Evolutionary conservation across 2,113 vertebrate species (phyloP).

Genomic region (Scortum barcoo): DNA sequence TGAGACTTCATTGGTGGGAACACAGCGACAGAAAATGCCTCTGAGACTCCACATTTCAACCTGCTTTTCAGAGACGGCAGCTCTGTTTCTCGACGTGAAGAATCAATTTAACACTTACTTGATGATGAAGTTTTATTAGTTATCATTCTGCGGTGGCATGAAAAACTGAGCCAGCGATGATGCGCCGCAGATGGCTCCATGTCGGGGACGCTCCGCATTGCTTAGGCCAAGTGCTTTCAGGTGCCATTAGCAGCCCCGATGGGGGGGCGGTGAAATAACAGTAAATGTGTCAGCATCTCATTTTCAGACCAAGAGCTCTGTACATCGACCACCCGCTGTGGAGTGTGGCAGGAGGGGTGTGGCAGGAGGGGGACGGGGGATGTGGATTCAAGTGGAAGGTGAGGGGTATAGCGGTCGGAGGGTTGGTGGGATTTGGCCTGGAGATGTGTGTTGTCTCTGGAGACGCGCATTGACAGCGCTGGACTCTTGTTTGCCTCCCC

Average conservation of each 20-base stretch:
- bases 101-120: not conserved
- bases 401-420: not conserved
- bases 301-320: conserved; percentile 42
- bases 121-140: not conserved
- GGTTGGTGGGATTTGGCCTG: conserved; percentile 39
- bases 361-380: not conserved
- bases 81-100: not conserved
- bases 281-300: conserved; percentile 46
- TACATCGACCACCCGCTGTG: conserved; percentile 35
- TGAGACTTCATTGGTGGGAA: not conserved
- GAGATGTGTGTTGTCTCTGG: conserved; percentile 43
- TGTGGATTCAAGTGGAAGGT: conserved; percentile 22
- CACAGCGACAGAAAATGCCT: not conserved
- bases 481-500: conserved; percentile 13
- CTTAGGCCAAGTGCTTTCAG: not conserved
- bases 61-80: not conserved
- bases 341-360: conserved; percentile 3
- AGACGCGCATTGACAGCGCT: conserved; percentile 30
- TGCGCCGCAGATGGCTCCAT: not conserved
- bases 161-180: not conserved
- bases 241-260: conserved; percentile 25
- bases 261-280: conserved; percentile 20
- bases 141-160: not conserved
- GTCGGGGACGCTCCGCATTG: not conserved
- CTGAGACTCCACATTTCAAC: not conserved